Percentiles rank a stretch among this genome's conserved stretches.
Evolutionary conservation across 2,797 vertebrate genomes (phyloP).

Genomic region (Tenualosa ilisha): DNA sequence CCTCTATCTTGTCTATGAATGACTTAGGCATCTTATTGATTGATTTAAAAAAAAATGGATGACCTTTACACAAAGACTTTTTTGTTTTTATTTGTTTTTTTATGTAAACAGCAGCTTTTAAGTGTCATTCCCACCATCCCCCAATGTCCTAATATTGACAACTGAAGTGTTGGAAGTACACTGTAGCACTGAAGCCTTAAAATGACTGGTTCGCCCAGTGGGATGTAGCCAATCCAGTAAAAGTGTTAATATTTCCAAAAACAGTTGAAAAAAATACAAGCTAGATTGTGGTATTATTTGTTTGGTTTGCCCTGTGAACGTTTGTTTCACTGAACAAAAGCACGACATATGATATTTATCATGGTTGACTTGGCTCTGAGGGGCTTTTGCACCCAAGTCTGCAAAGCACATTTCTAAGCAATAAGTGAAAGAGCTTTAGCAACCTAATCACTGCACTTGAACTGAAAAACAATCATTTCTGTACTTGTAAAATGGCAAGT

Average conservation of each 20-base stretch:
- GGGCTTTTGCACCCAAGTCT: slow-evolving; percentile 52
- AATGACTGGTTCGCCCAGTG: neutral
- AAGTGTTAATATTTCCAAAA: slow-evolving; percentile 67
- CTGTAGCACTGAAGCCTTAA: neutral
- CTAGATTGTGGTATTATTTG: slow-evolving; percentile 21
- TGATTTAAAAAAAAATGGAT: neutral
- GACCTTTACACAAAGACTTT: neutral
- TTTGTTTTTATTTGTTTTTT: slow-evolving; percentile 1
- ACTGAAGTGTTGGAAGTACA: slow-evolving; percentile 2
- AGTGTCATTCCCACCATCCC: neutral
- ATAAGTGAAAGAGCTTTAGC: slow-evolving; percentile 76
- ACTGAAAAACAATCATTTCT: slow-evolving; percentile 65
- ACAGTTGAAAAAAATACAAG: slow-evolving; percentile 36
- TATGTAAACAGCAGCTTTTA: neutral
- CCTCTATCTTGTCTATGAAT: neutral
- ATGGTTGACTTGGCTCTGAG: slow-evolving; percentile 35
- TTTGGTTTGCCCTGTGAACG: slow-evolving; percentile 2
- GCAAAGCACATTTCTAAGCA: slow-evolving; percentile 75
- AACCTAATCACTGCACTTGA: slow-evolving; percentile 77
- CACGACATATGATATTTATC: neutral
- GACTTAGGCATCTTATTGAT: neutral
- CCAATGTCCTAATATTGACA: neutral
- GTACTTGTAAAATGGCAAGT: slow-evolving; percentile 69
- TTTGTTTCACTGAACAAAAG: slow-evolving; percentile 12
- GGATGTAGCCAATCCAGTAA: slow-evolving; percentile 36